Evolutionary conservation across 2,797 vertebrate species (phyloP).

Genomic region (Harpagifer antarcticus): DNA sequence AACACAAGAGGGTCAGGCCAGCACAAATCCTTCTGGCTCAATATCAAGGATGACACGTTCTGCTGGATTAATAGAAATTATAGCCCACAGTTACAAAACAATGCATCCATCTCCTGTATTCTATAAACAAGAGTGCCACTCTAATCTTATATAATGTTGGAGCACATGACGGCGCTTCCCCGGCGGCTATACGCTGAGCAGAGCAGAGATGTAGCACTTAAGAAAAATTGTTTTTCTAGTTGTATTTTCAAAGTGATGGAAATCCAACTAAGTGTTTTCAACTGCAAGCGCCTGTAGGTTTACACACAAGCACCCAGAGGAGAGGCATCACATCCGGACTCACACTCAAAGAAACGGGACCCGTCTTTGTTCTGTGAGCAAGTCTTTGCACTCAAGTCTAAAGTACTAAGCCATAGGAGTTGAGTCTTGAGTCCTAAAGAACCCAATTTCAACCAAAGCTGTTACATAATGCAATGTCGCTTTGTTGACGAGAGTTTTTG

Average conservation of each 20-base stretch:
- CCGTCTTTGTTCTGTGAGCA: too few relatives aligned
- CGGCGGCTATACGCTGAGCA: slow-evolving; percentile 1
- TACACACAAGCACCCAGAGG: background rate
- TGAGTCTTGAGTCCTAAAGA: too few relatives aligned
- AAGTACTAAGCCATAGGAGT: too few relatives aligned
- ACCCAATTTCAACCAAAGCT: too few relatives aligned
- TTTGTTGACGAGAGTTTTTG: too few relatives aligned
- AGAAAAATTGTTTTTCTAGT: background rate
- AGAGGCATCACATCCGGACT: too few relatives aligned
- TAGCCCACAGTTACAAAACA: slow-evolving; percentile 47
- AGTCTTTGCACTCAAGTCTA: too few relatives aligned
- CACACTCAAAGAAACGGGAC: too few relatives aligned
- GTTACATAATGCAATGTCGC: too few relatives aligned
- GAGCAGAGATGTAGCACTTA: background rate
- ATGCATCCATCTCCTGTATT: slow-evolving; percentile 21
- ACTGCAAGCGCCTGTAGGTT: background rate
- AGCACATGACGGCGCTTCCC: slow-evolving; percentile 6
- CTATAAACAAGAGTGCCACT: slow-evolving; percentile 5
- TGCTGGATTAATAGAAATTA: slow-evolving; percentile 62
- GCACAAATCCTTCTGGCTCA: slow-evolving; percentile 60
- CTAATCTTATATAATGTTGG: slow-evolving; percentile 16
- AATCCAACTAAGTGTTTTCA: background rate
- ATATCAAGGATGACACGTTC: slow-evolving; percentile 61
- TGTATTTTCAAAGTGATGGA: slow-evolving; percentile 5
- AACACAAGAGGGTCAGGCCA: slow-evolving; percentile 61